phyloP scores from a whole-genome alignment of 2,888 invertebrate genomes.

The Trichacis sp. region DNA sequence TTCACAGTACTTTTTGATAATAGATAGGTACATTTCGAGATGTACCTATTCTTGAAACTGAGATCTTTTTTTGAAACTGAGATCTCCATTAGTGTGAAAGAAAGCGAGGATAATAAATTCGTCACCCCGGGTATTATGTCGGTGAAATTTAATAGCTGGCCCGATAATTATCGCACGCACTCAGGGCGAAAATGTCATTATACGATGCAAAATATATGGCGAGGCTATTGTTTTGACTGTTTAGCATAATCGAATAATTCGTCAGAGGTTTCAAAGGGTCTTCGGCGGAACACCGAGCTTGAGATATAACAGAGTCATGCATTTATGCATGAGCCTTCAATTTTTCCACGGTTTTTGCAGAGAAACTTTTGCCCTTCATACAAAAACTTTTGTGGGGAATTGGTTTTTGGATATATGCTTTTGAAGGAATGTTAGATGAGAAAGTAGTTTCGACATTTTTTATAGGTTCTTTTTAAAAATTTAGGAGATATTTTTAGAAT shows the following conservation, averaged over 20 bases:
- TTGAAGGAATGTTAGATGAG: too few relatives aligned
- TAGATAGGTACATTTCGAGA: not conserved
- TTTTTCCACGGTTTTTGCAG: too few relatives aligned
- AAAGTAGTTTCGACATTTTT: too few relatives aligned
- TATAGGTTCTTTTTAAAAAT: too few relatives aligned
- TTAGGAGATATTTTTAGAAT: too few relatives aligned
- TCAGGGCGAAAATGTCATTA: not conserved
- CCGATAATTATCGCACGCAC: not conserved
- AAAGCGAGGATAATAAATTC: not conserved
- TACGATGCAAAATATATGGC: conserved; percentile 3
- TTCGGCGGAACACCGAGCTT: not conserved
- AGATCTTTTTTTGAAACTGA: not conserved
- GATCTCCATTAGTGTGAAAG: not conserved
- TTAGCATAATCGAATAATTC: conserved; percentile 7
- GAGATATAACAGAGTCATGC: not conserved
- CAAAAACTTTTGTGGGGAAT: too few relatives aligned
- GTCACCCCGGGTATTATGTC: not conserved
- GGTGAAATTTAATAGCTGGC: not conserved
- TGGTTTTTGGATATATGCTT: too few relatives aligned
- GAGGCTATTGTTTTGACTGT: conserved; percentile 3
- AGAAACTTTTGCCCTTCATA: too few relatives aligned
- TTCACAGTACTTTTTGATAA: too few relatives aligned
- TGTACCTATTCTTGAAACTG: not conserved
- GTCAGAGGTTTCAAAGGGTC: not conserved
- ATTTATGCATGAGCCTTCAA: not conserved